These are phyloP conservation scores for Hystrix cristata DNA, from an alignment of 2,113 vertebrate genomes.

Conservation along the genomic window DNA sequence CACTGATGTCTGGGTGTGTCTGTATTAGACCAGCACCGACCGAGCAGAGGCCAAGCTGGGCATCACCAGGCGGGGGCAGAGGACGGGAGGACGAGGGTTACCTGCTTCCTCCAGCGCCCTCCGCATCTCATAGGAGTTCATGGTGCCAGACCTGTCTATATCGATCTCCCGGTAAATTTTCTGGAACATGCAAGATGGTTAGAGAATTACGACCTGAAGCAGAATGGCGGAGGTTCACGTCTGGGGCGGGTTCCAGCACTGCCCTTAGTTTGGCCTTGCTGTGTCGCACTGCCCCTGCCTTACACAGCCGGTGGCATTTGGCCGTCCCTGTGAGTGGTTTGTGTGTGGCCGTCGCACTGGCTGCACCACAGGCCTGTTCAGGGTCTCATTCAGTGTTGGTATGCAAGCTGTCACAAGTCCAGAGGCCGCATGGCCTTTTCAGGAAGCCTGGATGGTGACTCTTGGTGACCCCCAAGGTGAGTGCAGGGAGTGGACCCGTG, in stretches of 20 bases:
- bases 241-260: fast-evolving
- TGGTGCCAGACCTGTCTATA: slow-evolving; percentile 89
- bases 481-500: background rate
- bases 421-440: background rate
- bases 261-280: background rate
- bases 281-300: background rate
- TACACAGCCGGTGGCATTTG: background rate
- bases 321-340: background rate
- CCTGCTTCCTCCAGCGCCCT: slow-evolving; percentile 89
- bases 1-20: fast-evolving
- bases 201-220: background rate
- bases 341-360: background rate
- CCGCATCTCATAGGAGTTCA: slow-evolving; percentile 91
- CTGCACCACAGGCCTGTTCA: background rate
- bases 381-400: background rate
- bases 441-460: background rate
- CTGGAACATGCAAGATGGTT: slow-evolving; percentile 79
- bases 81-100: slow-evolving; percentile 12
- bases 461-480: background rate
- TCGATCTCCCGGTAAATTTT: slow-evolving; percentile 91
- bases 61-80: background rate
- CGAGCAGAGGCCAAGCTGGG: background rate
- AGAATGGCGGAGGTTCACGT: background rate
- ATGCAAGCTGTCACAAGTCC: background rate
- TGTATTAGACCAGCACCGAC: background rate